Evolutionary conservation across 2,113 vertebrate genomes (phyloP).

Genomic region (Alligator mississippiensis): DNA sequence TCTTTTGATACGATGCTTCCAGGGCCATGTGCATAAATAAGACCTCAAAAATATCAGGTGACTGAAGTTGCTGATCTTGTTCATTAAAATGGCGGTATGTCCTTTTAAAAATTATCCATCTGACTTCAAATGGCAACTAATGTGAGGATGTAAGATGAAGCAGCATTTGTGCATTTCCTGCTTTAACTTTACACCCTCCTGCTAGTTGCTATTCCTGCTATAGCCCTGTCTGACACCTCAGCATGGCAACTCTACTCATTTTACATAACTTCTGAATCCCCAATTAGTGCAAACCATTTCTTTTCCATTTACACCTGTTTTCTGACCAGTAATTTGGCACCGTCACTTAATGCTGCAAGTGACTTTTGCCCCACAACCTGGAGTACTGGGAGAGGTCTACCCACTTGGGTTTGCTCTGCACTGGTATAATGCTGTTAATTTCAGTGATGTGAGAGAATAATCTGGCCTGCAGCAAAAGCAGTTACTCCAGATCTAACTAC

Average conservation of each 20-base stretch:
- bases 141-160: neutral
- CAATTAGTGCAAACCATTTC: slow-evolving; percentile 1
- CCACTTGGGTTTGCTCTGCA: neutral
- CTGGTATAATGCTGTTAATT: neutral
- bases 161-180: rapidly evolving
- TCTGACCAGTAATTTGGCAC: neutral
- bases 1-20: neutral
- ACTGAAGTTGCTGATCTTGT: neutral
- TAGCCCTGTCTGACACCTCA: slow-evolving; percentile 49
- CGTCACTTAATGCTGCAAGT: rapidly evolving
- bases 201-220: slow-evolving; percentile 21
- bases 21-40: rapidly evolving
- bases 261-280: neutral
- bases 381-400: rapidly evolving
- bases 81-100: neutral
- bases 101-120: neutral
- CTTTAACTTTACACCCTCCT: neutral
- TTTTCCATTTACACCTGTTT: slow-evolving; percentile 15
- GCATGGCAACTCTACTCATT: slow-evolving; percentile 23
- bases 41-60: neutral
- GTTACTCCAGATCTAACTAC: neutral
- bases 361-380: neutral
- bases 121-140: neutral
- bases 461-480: neutral
- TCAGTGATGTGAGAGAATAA: neutral